Conservation (phyloP, 1,140 invertebrate species). For the Vanessa tameamea region DNA sequence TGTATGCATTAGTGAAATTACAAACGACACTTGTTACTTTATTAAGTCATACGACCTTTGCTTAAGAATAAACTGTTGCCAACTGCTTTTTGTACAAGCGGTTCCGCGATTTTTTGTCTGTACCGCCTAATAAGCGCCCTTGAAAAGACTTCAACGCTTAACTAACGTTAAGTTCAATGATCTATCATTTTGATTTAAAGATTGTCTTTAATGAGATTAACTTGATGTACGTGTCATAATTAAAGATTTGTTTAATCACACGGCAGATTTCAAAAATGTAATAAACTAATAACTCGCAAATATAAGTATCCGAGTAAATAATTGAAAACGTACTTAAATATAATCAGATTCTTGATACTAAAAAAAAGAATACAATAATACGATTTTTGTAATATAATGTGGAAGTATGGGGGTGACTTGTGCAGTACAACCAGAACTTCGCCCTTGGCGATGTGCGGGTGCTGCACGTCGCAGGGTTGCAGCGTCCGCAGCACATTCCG, state of each 20-base stretch:
- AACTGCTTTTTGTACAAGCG: slow-evolving; percentile 40
- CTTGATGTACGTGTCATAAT: slow-evolving; percentile 27
- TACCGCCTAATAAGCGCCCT: slow-evolving; percentile 70
- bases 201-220: slow-evolving; percentile 27
- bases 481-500: slow-evolving; percentile 39
- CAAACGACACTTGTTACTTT: slow-evolving; percentile 3
- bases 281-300: too few relatives aligned
- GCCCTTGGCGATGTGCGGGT: slow-evolving; percentile 11
- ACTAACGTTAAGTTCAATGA: slow-evolving; percentile 67
- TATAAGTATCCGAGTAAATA: too few relatives aligned
- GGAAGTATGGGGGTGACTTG: neutral
- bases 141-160: slow-evolving; percentile 78
- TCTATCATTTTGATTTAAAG: slow-evolving; percentile 39
- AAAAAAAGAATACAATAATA: too few relatives aligned
- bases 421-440: neutral
- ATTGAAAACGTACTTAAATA: too few relatives aligned
- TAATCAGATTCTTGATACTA: too few relatives aligned
- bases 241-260: slow-evolving; percentile 1
- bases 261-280: neutral
- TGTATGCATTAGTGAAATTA: neutral
- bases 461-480: slow-evolving; percentile 32
- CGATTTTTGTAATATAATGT: neutral
- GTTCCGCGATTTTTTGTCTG: slow-evolving; percentile 53
- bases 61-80: slow-evolving; percentile 33
- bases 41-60: slow-evolving; percentile 20